These are phyloP conservation scores for Tamias sibiricus DNA, from an alignment of 2,113 vertebrate species.

Conservation along the genomic window DNA sequence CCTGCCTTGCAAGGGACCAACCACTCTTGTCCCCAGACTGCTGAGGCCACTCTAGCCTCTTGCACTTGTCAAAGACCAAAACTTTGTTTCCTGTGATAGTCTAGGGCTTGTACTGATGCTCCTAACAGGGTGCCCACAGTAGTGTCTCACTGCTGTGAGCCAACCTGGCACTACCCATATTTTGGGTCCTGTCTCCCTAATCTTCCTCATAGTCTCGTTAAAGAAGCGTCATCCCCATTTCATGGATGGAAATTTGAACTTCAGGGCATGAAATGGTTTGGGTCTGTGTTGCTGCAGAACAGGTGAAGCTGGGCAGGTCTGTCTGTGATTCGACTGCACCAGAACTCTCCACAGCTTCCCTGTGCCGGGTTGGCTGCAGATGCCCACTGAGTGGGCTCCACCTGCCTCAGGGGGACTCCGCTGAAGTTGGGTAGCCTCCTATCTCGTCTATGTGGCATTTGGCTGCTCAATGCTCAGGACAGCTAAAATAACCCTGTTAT, in stretches of 20 bases:
- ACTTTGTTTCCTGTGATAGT: rapidly evolving
- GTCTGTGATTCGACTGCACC: neutral
- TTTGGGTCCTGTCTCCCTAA: no score
- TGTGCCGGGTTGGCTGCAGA: neutral
- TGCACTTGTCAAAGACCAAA: neutral
- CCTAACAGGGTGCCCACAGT: no score
- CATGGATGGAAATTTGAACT: neutral
- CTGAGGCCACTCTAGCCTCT: neutral
- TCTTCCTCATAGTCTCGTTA: rapidly evolving
- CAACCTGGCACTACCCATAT: rapidly evolving
- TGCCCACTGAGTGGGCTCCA: neutral
- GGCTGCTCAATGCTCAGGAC: neutral
- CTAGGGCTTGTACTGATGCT: neutral
- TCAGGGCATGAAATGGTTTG: neutral
- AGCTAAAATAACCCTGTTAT: neutral
- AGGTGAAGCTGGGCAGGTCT: neutral
- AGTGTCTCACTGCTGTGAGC: neutral
- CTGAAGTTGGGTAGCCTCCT: rapidly evolving
- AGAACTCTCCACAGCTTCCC: neutral
- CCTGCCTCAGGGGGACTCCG: neutral
- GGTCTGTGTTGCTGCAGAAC: rapidly evolving
- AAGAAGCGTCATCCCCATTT: neutral
- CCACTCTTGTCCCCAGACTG: neutral
- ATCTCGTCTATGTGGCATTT: rapidly evolving
- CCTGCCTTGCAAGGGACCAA: neutral